Conservation (phyloP, 1,140 invertebrate genomes). For the Meloidogyne floridensis region DNA sequence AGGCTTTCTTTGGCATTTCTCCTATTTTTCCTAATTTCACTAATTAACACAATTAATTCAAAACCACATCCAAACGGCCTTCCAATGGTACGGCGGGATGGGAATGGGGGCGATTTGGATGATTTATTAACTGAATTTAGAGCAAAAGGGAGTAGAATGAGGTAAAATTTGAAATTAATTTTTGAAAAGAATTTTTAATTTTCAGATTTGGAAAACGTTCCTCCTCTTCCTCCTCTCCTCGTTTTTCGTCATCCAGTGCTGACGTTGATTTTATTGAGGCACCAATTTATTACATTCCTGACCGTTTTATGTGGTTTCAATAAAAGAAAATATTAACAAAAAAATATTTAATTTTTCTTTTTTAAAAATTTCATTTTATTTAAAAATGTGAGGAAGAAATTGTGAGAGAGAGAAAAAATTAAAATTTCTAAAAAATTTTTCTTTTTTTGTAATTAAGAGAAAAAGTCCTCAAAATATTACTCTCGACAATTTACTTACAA, state of each 20-base stretch:
- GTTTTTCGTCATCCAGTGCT: neutral
- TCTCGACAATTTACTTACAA: no score
- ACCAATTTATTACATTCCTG: slow-evolving; percentile 9
- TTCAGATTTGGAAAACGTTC: slow-evolving; percentile 4
- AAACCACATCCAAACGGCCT: slow-evolving; percentile 13
- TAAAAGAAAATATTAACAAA: neutral
- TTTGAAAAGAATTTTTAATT: neutral
- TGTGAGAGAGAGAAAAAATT: neutral
- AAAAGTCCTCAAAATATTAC: no score
- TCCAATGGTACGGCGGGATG: slow-evolving; percentile 22
- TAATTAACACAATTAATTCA: neutral
- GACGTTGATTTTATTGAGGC: neutral
- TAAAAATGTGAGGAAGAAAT: neutral
- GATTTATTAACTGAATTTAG: slow-evolving; percentile 25
- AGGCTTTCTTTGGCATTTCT: slow-evolving; percentile 10
- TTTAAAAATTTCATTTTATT: neutral
- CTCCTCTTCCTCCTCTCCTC: neutral
- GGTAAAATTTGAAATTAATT: slow-evolving; percentile 17
- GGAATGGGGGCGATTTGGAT: slow-evolving; percentile 11
- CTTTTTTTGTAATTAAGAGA: no score
- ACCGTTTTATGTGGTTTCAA: slow-evolving; percentile 6
- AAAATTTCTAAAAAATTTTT: no score
- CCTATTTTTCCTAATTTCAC: neutral
- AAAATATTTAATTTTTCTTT: neutral
- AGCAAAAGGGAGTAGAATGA: slow-evolving; percentile 30